These are phyloP conservation scores for Leptopterna dolabrata DNA, from an alignment of 2,888 invertebrate species.

Conservation along the genomic window DNA sequence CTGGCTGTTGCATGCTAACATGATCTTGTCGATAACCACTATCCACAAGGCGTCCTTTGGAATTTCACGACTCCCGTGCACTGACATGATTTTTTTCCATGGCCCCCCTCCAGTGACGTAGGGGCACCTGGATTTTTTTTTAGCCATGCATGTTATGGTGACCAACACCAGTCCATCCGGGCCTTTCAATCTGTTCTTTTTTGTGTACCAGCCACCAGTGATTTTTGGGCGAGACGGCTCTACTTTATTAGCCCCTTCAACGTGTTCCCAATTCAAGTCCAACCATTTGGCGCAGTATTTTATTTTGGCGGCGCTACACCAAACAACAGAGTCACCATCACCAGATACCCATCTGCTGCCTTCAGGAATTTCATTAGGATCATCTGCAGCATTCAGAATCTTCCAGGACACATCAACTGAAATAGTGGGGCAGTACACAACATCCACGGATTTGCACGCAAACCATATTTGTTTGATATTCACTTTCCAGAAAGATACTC, in stretches of 20 bases:
- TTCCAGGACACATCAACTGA: background rate
- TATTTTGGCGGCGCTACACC: background rate
- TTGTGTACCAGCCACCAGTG: background rate
- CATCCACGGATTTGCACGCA: background rate
- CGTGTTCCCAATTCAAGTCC: background rate
- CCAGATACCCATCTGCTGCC: background rate
- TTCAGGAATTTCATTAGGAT: background rate
- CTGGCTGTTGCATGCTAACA: background rate
- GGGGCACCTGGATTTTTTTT: background rate
- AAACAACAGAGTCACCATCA: background rate
- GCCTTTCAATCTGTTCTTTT: background rate
- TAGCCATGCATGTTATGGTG: background rate
- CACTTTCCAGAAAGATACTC: background rate
- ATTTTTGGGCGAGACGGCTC: background rate
- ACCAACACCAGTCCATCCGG: background rate
- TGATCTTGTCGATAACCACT: background rate
- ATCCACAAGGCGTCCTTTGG: background rate
- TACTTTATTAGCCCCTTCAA: too few relatives aligned
- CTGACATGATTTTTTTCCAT: background rate
- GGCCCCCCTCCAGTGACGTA: background rate
- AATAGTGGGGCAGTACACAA: background rate
- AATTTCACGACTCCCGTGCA: background rate
- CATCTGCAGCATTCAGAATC: background rate
- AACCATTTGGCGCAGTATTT: background rate
- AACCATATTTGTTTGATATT: background rate